Conservation (phyloP, 2,797 vertebrate genomes). For the Fringilla coelebs region DNA sequence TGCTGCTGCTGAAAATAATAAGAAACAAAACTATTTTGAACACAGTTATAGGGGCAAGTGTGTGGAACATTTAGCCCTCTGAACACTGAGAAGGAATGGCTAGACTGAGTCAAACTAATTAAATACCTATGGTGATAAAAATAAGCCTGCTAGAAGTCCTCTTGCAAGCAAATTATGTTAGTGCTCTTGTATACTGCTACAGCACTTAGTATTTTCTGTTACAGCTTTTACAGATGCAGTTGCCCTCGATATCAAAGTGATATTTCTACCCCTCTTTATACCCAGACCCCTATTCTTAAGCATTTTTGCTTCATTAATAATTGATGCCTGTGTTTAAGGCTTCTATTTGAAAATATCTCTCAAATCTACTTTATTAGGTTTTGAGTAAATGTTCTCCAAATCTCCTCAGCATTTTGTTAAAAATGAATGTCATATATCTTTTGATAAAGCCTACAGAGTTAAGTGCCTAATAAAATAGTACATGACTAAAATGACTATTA, state of each 20-base stretch:
- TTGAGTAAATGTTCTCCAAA: constrained; percentile 72
- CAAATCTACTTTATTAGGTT: constrained; percentile 74
- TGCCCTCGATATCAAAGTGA: constrained; percentile 23
- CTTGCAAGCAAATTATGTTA: background rate
- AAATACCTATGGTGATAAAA: background rate
- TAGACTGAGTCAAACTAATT: background rate
- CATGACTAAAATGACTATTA: constrained; percentile 75
- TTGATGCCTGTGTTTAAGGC: constrained; percentile 61
- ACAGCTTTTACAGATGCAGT: constrained; percentile 18
- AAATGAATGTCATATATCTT: constrained; percentile 76
- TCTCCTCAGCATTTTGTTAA: constrained; percentile 72
- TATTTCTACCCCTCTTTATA: constrained; percentile 62
- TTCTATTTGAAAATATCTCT: constrained; percentile 64
- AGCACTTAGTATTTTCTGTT: constrained; percentile 36
- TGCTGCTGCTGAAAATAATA: constrained; percentile 3
- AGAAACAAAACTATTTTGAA: background rate
- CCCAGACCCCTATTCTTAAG: constrained; percentile 53
- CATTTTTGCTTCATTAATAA: constrained; percentile 71
- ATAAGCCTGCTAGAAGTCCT: background rate
- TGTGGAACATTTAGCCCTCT: background rate
- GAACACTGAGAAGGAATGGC: background rate
- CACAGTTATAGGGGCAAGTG: background rate
- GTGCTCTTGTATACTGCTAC: background rate
- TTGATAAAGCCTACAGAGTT: constrained; percentile 73
- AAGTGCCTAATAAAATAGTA: constrained; percentile 77